Percentiles rank a stretch among this genome's conserved stretches.
phyloP scores from a whole-genome alignment of 1,140 invertebrate species.

The Pseudomyrmex pallidus region DNA sequence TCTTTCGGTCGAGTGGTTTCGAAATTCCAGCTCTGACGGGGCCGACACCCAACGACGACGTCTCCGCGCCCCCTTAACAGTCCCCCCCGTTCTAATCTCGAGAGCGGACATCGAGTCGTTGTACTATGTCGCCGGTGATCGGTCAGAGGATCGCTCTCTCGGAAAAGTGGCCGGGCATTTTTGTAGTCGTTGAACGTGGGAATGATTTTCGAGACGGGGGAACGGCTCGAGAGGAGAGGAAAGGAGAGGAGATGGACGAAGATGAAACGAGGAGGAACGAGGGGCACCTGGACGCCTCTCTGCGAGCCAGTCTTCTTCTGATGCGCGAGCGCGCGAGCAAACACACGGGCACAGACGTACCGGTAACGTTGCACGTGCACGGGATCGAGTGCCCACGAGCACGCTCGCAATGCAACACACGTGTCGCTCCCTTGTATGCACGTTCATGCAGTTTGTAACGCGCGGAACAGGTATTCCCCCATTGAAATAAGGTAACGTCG shows the following conservation, averaged over 20 bases:
- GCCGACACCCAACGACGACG: constrained; percentile 65
- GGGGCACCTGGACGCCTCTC: constrained; percentile 65
- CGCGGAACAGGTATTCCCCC: constrained; percentile 82
- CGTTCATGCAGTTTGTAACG: constrained; percentile 75
- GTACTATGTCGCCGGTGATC: constrained; percentile 72
- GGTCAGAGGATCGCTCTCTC: constrained; percentile 72
- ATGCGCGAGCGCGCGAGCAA: constrained; percentile 31
- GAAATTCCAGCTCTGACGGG: constrained; percentile 69
- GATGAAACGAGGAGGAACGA: constrained; percentile 43
- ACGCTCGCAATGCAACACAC: constrained; percentile 65
- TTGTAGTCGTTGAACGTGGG: constrained; percentile 77
- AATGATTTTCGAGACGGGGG: constrained; percentile 77
- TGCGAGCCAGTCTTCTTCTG: constrained; percentile 64
- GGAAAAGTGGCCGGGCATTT: constrained; percentile 73
- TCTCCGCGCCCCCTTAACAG: constrained; percentile 62
- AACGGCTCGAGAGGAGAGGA: constrained; percentile 3
- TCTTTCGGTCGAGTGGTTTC: constrained; percentile 72
- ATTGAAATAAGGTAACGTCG: constrained; percentile 85
- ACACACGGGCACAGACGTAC: background rate
- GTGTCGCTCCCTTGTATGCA: constrained; percentile 66
- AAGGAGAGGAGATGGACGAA: background rate
- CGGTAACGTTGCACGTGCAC: background rate
- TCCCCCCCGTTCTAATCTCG: constrained; percentile 69
- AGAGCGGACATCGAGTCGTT: constrained; percentile 70
- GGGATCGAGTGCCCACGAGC: background rate